phyloP scores from a whole-genome alignment of 2,113 vertebrate species.

The Chaetops frenatus region DNA sequence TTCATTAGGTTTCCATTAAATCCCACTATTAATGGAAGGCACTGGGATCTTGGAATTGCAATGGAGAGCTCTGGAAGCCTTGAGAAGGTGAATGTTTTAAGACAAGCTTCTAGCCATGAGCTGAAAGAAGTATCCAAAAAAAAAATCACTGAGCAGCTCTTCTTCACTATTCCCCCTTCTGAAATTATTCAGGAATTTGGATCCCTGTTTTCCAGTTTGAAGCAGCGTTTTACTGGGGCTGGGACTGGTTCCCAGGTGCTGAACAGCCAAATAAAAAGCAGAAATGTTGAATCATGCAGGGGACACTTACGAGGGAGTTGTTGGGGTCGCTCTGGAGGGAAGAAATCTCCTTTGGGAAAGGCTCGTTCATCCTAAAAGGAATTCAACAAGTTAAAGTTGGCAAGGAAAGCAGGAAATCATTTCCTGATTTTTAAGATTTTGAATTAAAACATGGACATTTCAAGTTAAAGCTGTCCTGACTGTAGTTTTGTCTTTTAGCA shows the following conservation, averaged over 20 bases:
- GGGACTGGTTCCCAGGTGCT: background rate
- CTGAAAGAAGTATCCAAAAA: background rate
- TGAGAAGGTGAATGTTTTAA: background rate
- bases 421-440: too few species aligned
- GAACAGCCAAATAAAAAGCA: background rate
- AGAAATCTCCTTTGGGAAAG: constrained; percentile 91
- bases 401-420: background rate
- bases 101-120: constrained; percentile 2
- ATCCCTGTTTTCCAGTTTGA: background rate
- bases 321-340: constrained; percentile 84
- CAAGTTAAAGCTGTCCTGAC: background rate
- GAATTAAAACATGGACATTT: background rate
- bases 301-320: constrained; percentile 89
- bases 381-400: background rate
- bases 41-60: background rate
- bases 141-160: background rate
- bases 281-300: background rate
- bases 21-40: background rate
- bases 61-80: background rate
- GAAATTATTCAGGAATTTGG: background rate
- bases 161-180: background rate
- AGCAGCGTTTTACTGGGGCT: background rate
- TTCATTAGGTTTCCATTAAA: background rate
- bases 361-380: constrained; percentile 88
- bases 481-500: background rate